phyloP scores from a whole-genome alignment of 2,113 vertebrate species.

The Solea senegalensis region DNA sequence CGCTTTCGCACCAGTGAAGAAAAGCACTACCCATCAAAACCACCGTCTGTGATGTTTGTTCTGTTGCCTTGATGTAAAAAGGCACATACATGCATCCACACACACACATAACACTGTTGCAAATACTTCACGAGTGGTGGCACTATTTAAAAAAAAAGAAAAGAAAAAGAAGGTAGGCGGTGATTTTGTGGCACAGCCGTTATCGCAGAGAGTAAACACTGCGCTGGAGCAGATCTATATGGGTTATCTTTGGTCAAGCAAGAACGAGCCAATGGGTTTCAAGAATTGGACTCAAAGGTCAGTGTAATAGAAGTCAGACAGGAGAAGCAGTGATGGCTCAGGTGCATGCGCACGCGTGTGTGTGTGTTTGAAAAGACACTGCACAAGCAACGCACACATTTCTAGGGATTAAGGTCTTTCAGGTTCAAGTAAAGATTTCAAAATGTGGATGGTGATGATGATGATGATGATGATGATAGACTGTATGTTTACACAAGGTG shows the following conservation, averaged over 20 bases:
- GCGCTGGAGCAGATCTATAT: slow-evolving; percentile 55
- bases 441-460: slow-evolving; percentile 18
- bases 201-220: slow-evolving; percentile 70
- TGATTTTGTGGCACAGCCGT: slow-evolving; percentile 57
- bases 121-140: slow-evolving; percentile 64
- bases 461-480: too few relatives aligned
- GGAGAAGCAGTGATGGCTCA: slow-evolving; percentile 46
- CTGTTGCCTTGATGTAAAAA: slow-evolving; percentile 62
- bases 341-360: slow-evolving; percentile 1
- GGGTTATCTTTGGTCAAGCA: slow-evolving; percentile 83
- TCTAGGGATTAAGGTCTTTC: slow-evolving; percentile 47
- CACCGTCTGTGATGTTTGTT: slow-evolving; percentile 9
- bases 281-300: slow-evolving; percentile 62
- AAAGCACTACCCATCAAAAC: slow-evolving; percentile 51
- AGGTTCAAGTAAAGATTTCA: slow-evolving; percentile 56
- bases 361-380: slow-evolving; percentile 36
- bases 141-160: slow-evolving; percentile 23
- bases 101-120: slow-evolving; percentile 46
- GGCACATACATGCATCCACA: slow-evolving; percentile 34
- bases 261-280: slow-evolving; percentile 54
- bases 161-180: slow-evolving; percentile 24
- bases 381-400: slow-evolving; percentile 13
- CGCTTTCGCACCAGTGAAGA: slow-evolving; percentile 34
- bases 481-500: slow-evolving; percentile 42
- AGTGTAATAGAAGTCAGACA: slow-evolving; percentile 42